Evolutionary conservation across 2,797 vertebrate genomes (phyloP), one percentile per base, ranked within the genome.

Genomic region (Podargus strigoides): DNA sequence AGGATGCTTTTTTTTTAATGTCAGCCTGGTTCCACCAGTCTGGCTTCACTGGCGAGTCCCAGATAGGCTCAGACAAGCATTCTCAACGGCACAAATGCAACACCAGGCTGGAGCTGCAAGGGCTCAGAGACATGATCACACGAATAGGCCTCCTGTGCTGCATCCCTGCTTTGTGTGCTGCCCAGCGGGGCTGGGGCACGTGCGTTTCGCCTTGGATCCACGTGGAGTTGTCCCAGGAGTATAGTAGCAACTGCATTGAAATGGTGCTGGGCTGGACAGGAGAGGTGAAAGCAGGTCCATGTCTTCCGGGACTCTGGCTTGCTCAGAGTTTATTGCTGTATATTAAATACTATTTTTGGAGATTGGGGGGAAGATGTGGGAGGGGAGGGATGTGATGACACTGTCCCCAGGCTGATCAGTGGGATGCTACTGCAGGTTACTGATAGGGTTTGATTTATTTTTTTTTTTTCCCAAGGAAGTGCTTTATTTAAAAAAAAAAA

Each of bases 271-370:
- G 81, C 47, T 83, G 85, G 53, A 11, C 4, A 6, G 76, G 81
- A 90, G 47, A 63, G 75, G 52, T 72, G 69, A 79, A 82, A 83
- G 89, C 94, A 93, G 94, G 87, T 94, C 91, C 88, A 81, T 93
- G 93, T 96, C 93, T 96, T 97, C 93, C 82, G 12, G 78, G 91
- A 59, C 91, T 97, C 95, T 94, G 95, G 72, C 81, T 91, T 93
- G 78, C 85, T 96, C 94, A 96, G 94, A 95, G 95, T 93, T 96
- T 94, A 89, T 93, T 78, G 88, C 79, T 94, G 49, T 93, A 89
- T 87, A 95, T 90, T 91, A 95, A 96, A 94, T 93, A 95, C 73
- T 96, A 89, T 89, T 95, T 96, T 93, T 95, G 80, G 82, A 96
- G 89, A 78, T 7, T 39, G 26, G 46, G 79, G 85, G 85, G 62